phyloP scores from a whole-genome alignment of 2,797 vertebrate species.

The Corythornis leucogaster region DNA sequence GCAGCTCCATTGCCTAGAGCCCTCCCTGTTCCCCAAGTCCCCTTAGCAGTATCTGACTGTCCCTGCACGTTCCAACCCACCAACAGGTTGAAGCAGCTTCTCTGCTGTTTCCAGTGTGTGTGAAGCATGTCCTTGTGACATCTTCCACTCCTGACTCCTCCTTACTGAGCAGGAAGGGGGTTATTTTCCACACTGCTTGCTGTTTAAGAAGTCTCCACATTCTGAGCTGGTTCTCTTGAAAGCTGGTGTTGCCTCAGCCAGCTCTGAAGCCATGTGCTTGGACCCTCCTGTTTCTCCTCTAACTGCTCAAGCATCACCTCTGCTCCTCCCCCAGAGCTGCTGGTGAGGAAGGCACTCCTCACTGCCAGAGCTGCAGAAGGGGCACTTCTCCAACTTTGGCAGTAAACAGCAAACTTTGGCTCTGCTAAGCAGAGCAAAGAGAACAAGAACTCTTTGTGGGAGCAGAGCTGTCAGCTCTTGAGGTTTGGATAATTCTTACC shows the following conservation, averaged over 20 bases:
- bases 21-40: neutral
- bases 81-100: neutral
- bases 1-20: neutral
- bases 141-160: neutral
- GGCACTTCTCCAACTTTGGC: neutral
- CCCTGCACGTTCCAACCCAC: neutral
- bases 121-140: neutral
- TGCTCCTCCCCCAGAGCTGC: neutral
- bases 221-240: neutral
- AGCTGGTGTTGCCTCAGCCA: neutral
- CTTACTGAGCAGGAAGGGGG: neutral
- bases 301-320: neutral
- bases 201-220: neutral
- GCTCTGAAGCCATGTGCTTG: neutral
- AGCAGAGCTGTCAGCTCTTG: neutral
- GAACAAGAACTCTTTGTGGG: neutral
- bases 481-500: neutral
- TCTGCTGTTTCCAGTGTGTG: neutral
- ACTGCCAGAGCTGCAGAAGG: neutral
- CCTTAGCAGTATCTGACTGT: neutral
- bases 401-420: neutral
- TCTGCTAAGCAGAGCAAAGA: neutral
- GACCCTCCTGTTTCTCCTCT: neutral
- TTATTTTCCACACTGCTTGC: neutral
- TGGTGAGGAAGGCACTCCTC: neutral